These are phyloP conservation scores for Typhlomys cinereus DNA, from an alignment of 2,113 vertebrate genomes.

Conservation along the genomic window DNA sequence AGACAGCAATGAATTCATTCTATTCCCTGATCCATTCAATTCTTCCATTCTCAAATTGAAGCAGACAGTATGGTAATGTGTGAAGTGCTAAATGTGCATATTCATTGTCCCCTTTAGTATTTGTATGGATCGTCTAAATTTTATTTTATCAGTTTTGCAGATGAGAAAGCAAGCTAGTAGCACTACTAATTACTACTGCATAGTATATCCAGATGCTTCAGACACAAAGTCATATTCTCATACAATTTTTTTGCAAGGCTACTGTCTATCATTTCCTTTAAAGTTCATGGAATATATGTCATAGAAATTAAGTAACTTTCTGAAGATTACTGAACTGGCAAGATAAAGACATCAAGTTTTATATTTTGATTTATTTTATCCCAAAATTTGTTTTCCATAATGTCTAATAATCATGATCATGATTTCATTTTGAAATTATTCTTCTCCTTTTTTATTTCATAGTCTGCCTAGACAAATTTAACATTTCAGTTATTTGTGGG, in stretches of 20 bases:
- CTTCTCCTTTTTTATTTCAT: conserved; percentile 26
- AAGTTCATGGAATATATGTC: neutral
- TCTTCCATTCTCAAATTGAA: neutral
- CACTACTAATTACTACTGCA: neutral
- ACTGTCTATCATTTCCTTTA: neutral
- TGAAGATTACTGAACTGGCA: neutral
- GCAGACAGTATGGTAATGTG: neutral
- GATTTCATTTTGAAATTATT: conserved; percentile 18
- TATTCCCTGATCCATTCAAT: neutral
- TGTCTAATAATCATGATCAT: neutral
- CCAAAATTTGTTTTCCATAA: neutral
- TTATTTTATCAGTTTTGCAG: neutral
- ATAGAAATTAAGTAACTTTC: neutral
- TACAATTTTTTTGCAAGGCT: neutral
- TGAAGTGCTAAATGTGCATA: neutral
- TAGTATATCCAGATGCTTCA: neutral
- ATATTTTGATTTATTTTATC: neutral
- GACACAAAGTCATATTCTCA: neutral
- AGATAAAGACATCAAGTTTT: conserved; percentile 6
- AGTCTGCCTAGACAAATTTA: conserved; percentile 12
- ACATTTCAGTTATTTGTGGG: neutral
- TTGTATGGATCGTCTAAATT: neutral
- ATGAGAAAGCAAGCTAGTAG: neutral
- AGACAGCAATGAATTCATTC: neutral
- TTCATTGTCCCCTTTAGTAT: neutral